These are phyloP conservation scores for Byasa hedistus DNA, from an alignment of 2,888 invertebrate genomes.

Conservation along the genomic window DNA sequence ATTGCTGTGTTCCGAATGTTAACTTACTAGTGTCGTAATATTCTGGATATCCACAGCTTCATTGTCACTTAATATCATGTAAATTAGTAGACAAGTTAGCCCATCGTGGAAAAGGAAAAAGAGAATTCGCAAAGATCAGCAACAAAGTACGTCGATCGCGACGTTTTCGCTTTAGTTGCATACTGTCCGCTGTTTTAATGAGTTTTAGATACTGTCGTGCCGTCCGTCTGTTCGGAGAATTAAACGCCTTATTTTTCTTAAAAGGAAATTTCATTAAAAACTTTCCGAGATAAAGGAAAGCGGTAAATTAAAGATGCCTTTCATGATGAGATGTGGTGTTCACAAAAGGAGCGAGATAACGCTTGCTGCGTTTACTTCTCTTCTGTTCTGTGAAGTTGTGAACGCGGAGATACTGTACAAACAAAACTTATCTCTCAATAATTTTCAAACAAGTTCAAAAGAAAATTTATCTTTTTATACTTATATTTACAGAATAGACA, in stretches of 20 bases:
- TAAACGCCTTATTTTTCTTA: slow-evolving; percentile 15
- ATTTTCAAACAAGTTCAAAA: neutral
- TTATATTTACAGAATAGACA: no score
- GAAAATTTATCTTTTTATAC: neutral
- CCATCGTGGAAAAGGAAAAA: neutral
- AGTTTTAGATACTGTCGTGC: slow-evolving; percentile 17
- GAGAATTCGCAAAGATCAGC: neutral
- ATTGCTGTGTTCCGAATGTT: no score
- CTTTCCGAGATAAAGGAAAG: slow-evolving; percentile 21
- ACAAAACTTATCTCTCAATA: neutral
- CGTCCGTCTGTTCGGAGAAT: slow-evolving; percentile 3
- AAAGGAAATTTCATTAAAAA: slow-evolving; percentile 24
- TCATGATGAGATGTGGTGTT: neutral
- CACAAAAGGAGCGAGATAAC: neutral
- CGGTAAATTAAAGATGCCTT: slow-evolving; percentile 20
- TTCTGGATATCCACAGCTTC: no score
- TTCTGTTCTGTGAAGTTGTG: neutral
- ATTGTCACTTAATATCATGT: no score
- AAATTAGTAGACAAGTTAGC: no score
- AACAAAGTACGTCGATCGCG: slow-evolving; percentile 2
- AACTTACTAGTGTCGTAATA: no score
- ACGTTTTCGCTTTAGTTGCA: slow-evolving; percentile 1
- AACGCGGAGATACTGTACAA: neutral
- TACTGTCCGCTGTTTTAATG: slow-evolving; percentile 16
- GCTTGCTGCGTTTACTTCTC: neutral